These are phyloP conservation scores for Drosophila anceps DNA, from an alignment of 2,888 invertebrate species.

Conservation along the genomic window DNA sequence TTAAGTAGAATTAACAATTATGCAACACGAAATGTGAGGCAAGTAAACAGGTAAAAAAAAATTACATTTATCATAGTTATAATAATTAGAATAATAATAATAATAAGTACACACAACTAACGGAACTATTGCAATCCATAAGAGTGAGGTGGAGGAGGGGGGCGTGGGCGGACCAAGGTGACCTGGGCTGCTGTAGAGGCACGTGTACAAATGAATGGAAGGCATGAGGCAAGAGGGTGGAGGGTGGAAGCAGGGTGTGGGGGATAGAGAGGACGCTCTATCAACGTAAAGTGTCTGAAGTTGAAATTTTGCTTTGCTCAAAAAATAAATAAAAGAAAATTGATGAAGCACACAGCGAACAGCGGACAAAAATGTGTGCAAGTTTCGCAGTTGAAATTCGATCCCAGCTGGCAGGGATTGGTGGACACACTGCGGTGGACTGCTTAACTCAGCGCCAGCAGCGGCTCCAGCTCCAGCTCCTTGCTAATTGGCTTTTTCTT, in stretches of 20 bases:
- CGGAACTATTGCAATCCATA: conserved; percentile 49
- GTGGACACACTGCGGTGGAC: not conserved
- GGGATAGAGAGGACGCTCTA: not conserved
- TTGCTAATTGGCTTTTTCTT: conserved; percentile 84
- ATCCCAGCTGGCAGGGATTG: not conserved
- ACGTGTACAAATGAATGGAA: conserved; percentile 26
- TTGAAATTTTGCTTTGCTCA: conserved; percentile 24
- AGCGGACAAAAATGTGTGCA: conserved; percentile 16
- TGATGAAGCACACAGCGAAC: conserved; percentile 14
- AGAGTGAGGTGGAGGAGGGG: not conserved
- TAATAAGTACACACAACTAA: conserved; percentile 57
- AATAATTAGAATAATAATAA: conserved; percentile 48
- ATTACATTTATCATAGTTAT: conserved; percentile 43
- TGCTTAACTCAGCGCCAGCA: conserved; percentile 85
- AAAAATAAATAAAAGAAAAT: conserved; percentile 47
- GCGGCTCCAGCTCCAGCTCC: conserved; percentile 84
- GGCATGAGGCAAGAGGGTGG: not conserved
- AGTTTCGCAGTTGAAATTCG: conserved; percentile 17
- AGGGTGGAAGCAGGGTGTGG: not conserved
- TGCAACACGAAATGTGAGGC: conserved; percentile 48
- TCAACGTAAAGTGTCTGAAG: not conserved
- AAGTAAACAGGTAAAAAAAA: conserved; percentile 58
- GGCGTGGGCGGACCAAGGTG: no score
- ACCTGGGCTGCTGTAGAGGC: conserved; percentile 6
- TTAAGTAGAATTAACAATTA: conserved; percentile 56